phyloP scores from a whole-genome alignment of 1,140 invertebrate species.

The Drosophila sturtevanti region DNA sequence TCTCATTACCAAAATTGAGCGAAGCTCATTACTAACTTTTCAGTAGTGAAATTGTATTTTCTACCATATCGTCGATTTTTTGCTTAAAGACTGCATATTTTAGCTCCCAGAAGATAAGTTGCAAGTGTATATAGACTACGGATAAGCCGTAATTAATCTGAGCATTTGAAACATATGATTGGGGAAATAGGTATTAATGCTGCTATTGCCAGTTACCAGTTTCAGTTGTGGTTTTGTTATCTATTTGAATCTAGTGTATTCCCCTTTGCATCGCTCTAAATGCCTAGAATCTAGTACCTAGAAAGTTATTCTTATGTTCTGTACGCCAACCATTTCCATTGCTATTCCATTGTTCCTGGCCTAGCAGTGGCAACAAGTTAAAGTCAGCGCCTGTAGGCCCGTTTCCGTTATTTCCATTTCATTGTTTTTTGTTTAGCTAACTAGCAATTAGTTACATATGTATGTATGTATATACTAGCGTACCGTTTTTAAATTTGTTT shows the following conservation, averaged over 20 bases:
- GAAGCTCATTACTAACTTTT: too few species aligned
- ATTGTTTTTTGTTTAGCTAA: slow-evolving; percentile 63
- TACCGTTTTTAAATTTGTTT: slow-evolving; percentile 45
- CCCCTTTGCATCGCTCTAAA: slow-evolving; percentile 29
- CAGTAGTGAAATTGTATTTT: too few species aligned
- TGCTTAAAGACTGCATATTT: too few species aligned
- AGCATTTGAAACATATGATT: neutral
- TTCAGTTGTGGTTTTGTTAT: slow-evolving; percentile 22
- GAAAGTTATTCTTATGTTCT: slow-evolving; percentile 63
- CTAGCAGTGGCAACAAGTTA: neutral
- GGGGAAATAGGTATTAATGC: slow-evolving; percentile 12
- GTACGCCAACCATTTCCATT: slow-evolving; percentile 15
- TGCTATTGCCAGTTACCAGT: slow-evolving; percentile 30
- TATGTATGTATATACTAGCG: slow-evolving; percentile 57
- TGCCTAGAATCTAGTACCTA: slow-evolving; percentile 67
- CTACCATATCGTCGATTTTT: too few species aligned
- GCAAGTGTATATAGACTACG: neutral
- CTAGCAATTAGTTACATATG: slow-evolving; percentile 73
- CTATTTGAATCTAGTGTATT: slow-evolving; percentile 21
- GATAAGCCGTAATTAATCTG: neutral
- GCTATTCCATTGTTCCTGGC: neutral
- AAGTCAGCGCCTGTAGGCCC: slow-evolving; percentile 9
- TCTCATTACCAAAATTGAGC: too few species aligned
- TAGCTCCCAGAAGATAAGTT: too few species aligned
- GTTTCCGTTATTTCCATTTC: slow-evolving; percentile 36